These are phyloP conservation scores for Eleutherodactylus coqui DNA, from an alignment of 2,797 vertebrate genomes.

Conservation along the genomic window DNA sequence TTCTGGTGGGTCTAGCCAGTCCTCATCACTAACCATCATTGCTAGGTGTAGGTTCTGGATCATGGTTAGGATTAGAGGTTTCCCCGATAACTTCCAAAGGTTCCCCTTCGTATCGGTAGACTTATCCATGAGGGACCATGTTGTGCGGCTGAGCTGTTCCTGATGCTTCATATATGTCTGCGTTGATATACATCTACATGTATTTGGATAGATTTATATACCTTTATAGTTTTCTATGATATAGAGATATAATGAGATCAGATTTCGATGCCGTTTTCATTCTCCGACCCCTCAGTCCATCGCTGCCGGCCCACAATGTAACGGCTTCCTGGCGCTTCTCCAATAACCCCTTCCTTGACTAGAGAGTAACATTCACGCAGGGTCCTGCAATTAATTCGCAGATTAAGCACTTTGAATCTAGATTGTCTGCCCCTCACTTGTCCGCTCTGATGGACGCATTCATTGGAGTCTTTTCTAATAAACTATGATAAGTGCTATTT, in stretches of 20 bases:
- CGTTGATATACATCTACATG: neutral
- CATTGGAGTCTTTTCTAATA: conserved; percentile 81
- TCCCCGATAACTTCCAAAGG: neutral
- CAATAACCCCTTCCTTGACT: conserved; percentile 72
- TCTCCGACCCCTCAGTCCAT: neutral
- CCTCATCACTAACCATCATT: neutral
- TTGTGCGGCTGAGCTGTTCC: neutral
- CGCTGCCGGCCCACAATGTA: neutral
- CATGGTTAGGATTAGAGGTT: neutral
- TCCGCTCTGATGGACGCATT: conserved; percentile 69
- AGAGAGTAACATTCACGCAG: conserved; percentile 48
- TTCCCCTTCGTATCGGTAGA: neutral
- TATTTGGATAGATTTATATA: neutral
- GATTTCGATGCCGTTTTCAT: neutral
- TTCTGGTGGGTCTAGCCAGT: neutral
- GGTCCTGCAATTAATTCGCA: conserved; percentile 77
- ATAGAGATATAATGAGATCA: neutral
- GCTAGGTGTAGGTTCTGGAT: neutral
- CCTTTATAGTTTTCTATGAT: conserved; percentile 28
- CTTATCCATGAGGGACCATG: neutral
- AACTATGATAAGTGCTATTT: conserved; percentile 97
- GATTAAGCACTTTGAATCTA: conserved; percentile 81
- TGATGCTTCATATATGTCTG: neutral
- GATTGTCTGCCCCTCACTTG: conserved; percentile 69
- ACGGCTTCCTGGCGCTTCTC: conserved; percentile 55